A percentile compares a stretch with the other conserved stretches of the same genome.
Conservation (phyloP, 1,140 invertebrate genomes). For the Drosophila malerkotliana region DNA sequence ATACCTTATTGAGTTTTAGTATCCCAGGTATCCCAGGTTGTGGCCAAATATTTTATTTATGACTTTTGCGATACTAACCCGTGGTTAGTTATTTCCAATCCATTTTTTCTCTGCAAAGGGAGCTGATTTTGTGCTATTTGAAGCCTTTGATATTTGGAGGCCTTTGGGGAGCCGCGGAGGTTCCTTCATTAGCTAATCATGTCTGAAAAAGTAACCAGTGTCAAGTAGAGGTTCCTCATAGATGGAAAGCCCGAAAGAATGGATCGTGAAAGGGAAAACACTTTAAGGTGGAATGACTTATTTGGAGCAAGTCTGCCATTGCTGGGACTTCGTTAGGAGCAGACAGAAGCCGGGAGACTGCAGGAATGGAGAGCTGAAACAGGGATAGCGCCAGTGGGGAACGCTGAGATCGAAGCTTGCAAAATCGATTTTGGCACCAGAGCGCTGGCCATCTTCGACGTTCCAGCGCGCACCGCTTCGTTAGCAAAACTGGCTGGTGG, state of each 20-base stretch:
- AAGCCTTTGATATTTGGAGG: neutral
- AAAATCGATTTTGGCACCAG: slow-evolving; percentile 62
- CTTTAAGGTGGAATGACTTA: slow-evolving; percentile 53
- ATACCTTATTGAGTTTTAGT: neutral
- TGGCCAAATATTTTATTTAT: slow-evolving; percentile 81
- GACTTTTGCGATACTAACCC: slow-evolving; percentile 73
- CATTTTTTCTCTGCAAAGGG: slow-evolving; percentile 5
- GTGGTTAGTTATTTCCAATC: slow-evolving; percentile 23
- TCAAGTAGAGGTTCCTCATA: too few relatives aligned
- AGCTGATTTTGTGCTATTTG: slow-evolving; percentile 5
- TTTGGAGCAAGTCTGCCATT: slow-evolving; percentile 48
- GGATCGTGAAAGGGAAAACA: slow-evolving; percentile 15
- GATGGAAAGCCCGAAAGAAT: slow-evolving; percentile 7
- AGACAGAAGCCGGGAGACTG: slow-evolving; percentile 59
- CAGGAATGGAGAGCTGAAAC: slow-evolving; percentile 9
- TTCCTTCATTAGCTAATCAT: slow-evolving; percentile 75
- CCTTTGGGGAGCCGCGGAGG: neutral
- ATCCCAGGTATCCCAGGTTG: slow-evolving; percentile 5
- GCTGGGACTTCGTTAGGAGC: slow-evolving; percentile 37
- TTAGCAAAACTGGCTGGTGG: slow-evolving; percentile 26
- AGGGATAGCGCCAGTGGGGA: slow-evolving; percentile 19
- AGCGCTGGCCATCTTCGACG: slow-evolving; percentile 67
- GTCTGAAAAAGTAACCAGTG: slow-evolving; percentile 20
- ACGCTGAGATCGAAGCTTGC: slow-evolving; percentile 44
- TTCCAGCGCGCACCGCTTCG: slow-evolving; percentile 45